These are phyloP conservation scores for Atta texana DNA, from an alignment of 1,140 invertebrate species.

Conservation along the genomic window DNA sequence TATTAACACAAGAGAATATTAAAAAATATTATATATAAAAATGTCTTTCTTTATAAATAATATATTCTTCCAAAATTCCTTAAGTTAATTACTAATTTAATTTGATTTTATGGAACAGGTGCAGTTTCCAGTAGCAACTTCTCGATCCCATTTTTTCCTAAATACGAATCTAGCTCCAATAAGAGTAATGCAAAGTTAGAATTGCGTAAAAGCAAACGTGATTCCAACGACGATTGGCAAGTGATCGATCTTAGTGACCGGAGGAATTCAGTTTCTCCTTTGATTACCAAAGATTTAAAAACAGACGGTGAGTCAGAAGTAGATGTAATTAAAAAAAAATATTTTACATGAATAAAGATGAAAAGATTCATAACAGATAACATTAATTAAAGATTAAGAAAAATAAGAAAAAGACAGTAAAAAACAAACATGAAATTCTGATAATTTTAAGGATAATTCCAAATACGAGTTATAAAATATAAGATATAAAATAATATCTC, in stretches of 20 bases:
- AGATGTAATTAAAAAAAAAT: background rate
- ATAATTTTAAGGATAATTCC: background rate
- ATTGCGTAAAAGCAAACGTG: conserved; percentile 1
- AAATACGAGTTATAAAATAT: background rate
- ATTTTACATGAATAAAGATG: background rate
- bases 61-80: too few species aligned
- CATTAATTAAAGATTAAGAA: background rate
- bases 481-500: background rate
- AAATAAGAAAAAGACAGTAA: background rate
- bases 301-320: conserved; percentile 9
- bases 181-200: conserved; percentile 41
- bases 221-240: conserved; percentile 29
- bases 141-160: conserved; percentile 29
- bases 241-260: conserved; percentile 45
- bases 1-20: background rate
- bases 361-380: background rate
- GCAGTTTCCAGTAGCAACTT: conserved; percentile 53
- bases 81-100: background rate
- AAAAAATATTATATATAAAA: background rate
- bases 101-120: background rate
- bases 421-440: background rate
- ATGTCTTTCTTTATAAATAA: background rate
- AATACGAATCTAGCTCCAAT: conserved; percentile 10
- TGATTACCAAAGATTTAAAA: background rate
- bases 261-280: background rate